Evolutionary conservation across 2,113 vertebrate genomes (phyloP).

Genomic region (Sorex araneus): DNA sequence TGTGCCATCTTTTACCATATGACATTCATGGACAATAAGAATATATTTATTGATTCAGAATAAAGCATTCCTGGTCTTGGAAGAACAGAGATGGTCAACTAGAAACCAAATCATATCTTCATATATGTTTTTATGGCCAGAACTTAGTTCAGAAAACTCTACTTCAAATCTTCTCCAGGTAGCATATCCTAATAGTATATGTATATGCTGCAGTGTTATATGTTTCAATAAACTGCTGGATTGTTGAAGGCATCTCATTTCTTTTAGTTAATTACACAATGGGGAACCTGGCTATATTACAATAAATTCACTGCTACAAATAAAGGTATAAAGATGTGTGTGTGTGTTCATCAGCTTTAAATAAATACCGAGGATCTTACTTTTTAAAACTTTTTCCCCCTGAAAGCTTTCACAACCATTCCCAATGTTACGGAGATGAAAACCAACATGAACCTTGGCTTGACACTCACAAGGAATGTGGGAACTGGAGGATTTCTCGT

Average conservation of each 20-base stretch:
- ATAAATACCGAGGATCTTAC: neutral
- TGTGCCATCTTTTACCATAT: neutral
- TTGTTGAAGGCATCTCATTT: neutral
- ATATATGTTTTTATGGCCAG: neutral
- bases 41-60: neutral
- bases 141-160: neutral
- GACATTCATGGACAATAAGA: neutral
- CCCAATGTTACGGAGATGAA: slow-evolving; percentile 92
- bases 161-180: neutral
- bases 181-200: accelerated
- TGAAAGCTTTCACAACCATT: slow-evolving; percentile 91
- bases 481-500: slow-evolving; percentile 91
- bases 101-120: neutral
- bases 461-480: slow-evolving; percentile 92
- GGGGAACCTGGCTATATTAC: neutral
- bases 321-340: neutral
- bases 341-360: neutral
- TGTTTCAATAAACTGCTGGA: neutral
- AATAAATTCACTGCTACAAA: neutral
- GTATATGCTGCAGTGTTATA: neutral
- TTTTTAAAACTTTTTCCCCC: slow-evolving; percentile 70
- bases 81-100: neutral
- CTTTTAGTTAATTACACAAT: too few relatives aligned
- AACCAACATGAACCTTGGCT: slow-evolving; percentile 93
- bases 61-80: neutral